phyloP scores from a whole-genome alignment of 2,888 invertebrate species.

The Cheilosia impressa region DNA sequence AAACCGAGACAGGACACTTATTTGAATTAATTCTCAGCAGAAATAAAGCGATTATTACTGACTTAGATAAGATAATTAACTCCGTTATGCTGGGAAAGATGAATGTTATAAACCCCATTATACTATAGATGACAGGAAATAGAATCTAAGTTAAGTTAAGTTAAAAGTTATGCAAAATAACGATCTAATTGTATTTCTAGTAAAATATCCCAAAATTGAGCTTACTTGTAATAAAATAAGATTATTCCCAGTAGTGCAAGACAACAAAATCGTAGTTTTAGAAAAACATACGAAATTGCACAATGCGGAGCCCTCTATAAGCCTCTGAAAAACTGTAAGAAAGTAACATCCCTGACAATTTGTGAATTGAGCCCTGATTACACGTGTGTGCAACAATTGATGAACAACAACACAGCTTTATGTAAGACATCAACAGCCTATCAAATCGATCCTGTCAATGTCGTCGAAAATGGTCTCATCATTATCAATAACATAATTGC shows the following conservation, averaged over 20 bases:
- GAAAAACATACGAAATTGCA: slow-evolving; percentile 1
- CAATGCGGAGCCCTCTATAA: neutral
- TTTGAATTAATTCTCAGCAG: too few relatives aligned
- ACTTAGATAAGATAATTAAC: neutral
- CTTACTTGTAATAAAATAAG: neutral
- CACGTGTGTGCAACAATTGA: too few relatives aligned
- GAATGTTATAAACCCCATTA: neutral
- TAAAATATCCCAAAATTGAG: neutral
- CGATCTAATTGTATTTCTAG: too few relatives aligned
- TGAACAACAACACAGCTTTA: too few relatives aligned
- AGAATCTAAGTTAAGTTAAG: neutral
- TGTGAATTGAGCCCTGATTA: too few relatives aligned
- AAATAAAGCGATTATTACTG: neutral
- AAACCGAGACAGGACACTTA: too few relatives aligned
- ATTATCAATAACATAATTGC: too few relatives aligned
- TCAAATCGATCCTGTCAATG: too few relatives aligned
- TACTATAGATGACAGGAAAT: neutral
- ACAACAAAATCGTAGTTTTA: slow-evolving; percentile 3
- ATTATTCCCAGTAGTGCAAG: neutral
- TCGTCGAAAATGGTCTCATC: too few relatives aligned
- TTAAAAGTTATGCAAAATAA: neutral
- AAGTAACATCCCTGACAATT: neutral
- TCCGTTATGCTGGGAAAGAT: neutral
- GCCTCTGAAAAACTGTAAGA: slow-evolving; percentile 1
- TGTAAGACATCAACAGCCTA: too few relatives aligned